phyloP scores from a whole-genome alignment of 2,797 vertebrate species.

The Alauda arvensis region DNA sequence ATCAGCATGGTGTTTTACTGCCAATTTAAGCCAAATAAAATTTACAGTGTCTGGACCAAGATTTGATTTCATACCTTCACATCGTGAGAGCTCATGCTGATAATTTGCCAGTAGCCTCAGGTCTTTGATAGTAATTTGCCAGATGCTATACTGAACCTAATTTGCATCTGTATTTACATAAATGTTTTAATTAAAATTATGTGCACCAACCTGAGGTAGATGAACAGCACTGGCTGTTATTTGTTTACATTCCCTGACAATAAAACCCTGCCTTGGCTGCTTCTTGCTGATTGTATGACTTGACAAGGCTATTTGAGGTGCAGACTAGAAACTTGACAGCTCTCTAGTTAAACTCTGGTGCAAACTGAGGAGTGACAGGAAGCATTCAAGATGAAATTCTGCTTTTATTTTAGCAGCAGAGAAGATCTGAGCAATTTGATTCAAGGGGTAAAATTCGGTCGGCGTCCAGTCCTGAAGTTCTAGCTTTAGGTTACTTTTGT shows the following conservation, averaged over 20 bases:
- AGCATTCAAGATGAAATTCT: neutral
- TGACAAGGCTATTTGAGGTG: neutral
- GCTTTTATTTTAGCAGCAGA: neutral
- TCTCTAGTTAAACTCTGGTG: neutral
- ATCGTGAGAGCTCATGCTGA: conserved; percentile 1
- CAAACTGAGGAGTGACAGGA: neutral
- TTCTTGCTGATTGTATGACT: neutral
- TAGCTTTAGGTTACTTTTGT: neutral
- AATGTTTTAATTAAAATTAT: conserved; percentile 56
- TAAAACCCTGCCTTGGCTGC: neutral
- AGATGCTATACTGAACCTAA: conserved; percentile 35
- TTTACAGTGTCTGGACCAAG: neutral
- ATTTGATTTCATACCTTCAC: conserved; percentile 3
- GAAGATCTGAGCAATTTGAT: neutral
- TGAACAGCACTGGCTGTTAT: neutral
- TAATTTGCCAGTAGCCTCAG: conserved; percentile 38
- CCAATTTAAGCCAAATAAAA: conserved; percentile 11
- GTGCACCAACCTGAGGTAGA: neutral
- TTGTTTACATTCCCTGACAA: conserved; percentile 32
- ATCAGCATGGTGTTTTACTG: neutral
- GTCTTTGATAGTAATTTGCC: conserved; percentile 39
- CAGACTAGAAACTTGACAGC: neutral
- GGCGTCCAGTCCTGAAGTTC: accelerated
- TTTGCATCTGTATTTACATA: conserved; percentile 61
- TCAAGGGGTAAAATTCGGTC: neutral